Conservation (phyloP, 2,113 vertebrate species). For the Trematomus loennbergii region DNA sequence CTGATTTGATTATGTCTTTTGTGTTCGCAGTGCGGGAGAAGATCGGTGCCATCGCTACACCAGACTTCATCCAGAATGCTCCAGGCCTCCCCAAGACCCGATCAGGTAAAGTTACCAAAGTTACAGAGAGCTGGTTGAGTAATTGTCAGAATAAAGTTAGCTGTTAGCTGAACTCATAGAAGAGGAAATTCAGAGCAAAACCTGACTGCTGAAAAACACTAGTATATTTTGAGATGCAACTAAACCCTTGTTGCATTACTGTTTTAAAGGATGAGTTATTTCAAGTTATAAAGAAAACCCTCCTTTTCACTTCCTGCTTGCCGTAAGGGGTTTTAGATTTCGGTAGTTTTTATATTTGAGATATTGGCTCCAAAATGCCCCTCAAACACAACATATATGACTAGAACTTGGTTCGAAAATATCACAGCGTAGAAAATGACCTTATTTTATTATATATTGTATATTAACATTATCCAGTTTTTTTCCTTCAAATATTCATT, state of each 20-base stretch:
- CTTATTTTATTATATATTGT: too few relatives aligned
- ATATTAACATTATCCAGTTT: too few relatives aligned
- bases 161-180: neutral
- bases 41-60: slow-evolving; percentile 96
- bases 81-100: slow-evolving; percentile 97
- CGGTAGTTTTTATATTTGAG: too few relatives aligned
- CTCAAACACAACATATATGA: too few relatives aligned
- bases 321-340: too few relatives aligned
- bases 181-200: neutral
- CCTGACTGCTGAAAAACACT: neutral
- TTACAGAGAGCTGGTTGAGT: too few relatives aligned
- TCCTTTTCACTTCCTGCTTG: too few relatives aligned
- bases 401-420: too few relatives aligned
- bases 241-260: neutral
- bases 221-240: neutral
- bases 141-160: neutral
- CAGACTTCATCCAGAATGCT: slow-evolving; percentile 96
- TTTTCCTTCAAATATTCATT: too few relatives aligned
- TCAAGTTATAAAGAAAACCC: too few relatives aligned
- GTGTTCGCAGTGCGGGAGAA: slow-evolving; percentile 91
- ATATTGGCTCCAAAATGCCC: too few relatives aligned
- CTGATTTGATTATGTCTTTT: neutral
- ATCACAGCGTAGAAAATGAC: too few relatives aligned
- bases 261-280: neutral
- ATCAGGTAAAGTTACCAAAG: slow-evolving; percentile 86